These are phyloP conservation scores for Pelmatolapia mariae DNA, from an alignment of 2,113 vertebrate species.

Conservation along the genomic window DNA sequence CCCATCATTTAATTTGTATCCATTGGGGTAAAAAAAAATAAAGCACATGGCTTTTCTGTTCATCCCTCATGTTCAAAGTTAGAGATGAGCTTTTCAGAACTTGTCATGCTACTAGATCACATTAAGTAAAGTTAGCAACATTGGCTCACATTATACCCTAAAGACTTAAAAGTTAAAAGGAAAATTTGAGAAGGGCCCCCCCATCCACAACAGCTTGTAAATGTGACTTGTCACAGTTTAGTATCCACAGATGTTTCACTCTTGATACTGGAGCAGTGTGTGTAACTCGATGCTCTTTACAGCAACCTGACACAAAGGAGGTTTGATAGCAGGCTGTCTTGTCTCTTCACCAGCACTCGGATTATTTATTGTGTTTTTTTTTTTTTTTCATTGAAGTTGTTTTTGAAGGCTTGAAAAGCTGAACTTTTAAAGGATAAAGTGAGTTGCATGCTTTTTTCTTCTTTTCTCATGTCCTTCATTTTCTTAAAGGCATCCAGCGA, in stretches of 20 bases:
- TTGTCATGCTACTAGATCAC: neutral
- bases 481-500: slow-evolving; percentile 86
- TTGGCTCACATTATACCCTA: neutral
- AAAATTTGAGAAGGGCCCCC: neutral
- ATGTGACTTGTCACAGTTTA: neutral
- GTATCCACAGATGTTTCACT: neutral
- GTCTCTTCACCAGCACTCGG: neutral
- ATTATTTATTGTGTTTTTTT: neutral
- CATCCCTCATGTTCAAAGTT: neutral
- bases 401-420: neutral
- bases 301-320: slow-evolving; percentile 15
- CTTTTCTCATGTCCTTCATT: neutral
- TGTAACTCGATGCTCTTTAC: slow-evolving; percentile 27
- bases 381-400: neutral
- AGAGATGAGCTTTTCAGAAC: neutral
- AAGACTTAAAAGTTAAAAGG: neutral
- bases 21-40: neutral
- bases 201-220: neutral
- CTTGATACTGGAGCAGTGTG: neutral
- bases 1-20: neutral
- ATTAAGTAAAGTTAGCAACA: neutral
- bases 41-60: neutral
- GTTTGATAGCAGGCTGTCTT: neutral
- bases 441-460: neutral
- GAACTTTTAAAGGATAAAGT: neutral